Evolutionary conservation across 23 tunicate species (phyloP).

Genomic region (Oikopleura albicans): DNA sequence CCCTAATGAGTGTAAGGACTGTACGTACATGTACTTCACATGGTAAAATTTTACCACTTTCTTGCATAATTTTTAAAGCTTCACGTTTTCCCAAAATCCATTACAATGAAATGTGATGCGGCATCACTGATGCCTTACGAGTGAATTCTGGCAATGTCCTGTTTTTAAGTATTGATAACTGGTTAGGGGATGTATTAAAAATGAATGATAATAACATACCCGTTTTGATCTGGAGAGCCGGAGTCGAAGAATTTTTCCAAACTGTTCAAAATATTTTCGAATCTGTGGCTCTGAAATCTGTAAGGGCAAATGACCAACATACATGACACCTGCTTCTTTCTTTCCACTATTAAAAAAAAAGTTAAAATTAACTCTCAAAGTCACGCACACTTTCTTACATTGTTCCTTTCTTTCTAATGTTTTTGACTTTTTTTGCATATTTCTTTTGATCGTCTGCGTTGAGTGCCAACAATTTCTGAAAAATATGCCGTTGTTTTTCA

Average conservation of each 20-base stretch:
- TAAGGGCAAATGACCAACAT: not conserved
- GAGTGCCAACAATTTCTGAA: conserved; percentile 2
- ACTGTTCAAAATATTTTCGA: conserved; percentile 6
- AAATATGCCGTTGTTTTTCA: not conserved
- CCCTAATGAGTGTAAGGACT: no score
- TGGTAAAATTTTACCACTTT: no score
- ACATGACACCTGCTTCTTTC: conserved; percentile 2
- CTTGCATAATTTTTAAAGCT: no score
- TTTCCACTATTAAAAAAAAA: not conserved
- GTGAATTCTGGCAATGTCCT: no score
- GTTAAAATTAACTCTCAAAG: no score
- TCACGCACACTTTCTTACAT: not conserved
- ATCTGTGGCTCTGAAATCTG: not conserved
- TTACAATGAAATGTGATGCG: no score
- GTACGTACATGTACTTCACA: no score
- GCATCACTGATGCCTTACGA: no score
- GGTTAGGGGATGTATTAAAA: no score
- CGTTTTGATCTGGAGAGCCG: not conserved
- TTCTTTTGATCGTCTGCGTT: not conserved
- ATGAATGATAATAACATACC: no score
- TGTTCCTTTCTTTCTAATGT: not conserved
- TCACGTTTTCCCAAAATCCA: no score
- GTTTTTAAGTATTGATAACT: no score
- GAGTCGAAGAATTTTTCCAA: not conserved
- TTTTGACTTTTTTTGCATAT: conserved; percentile 6